Conservation (phyloP, 2,888 invertebrate species). For the Amiota communis region DNA sequence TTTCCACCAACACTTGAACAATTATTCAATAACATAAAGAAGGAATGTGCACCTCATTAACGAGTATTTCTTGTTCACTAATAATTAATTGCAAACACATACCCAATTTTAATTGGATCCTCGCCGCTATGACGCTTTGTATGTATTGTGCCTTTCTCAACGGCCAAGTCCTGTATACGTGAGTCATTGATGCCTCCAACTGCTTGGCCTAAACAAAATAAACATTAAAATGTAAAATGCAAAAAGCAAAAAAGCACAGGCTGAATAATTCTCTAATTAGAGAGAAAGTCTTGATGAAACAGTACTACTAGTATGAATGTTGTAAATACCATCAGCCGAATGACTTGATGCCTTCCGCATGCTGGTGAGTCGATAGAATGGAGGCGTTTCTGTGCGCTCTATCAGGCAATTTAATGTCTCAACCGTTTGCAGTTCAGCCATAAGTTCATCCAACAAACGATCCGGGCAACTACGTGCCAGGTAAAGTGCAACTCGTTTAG, state of each 20-base stretch:
- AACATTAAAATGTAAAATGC: background rate
- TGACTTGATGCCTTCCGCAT: slow-evolving; percentile 92
- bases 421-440: slow-evolving; percentile 97
- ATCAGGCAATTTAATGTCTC: slow-evolving; percentile 96
- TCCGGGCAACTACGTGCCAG: slow-evolving; percentile 93
- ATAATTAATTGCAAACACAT: slow-evolving; percentile 50
- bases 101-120: slow-evolving; percentile 87
- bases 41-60: background rate
- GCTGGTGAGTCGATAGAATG: slow-evolving; percentile 95
- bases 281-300: too few species aligned
- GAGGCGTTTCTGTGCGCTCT: slow-evolving; percentile 97
- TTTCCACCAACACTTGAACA: background rate
- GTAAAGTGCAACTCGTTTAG: slow-evolving; percentile 95
- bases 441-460: slow-evolving; percentile 94
- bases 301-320: background rate
- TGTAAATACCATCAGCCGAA: slow-evolving; percentile 76
- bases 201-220: slow-evolving; percentile 65
- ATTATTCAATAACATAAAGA: background rate
- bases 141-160: slow-evolving; percentile 96
- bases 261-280: background rate
- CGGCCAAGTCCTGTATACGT: slow-evolving; percentile 75
- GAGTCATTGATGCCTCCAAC: slow-evolving; percentile 72
- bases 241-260: background rate
- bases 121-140: slow-evolving; percentile 95
- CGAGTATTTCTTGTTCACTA: background rate